Base-by-base conservation (phyloP, 2,888 invertebrate genomes). In the Lasioglossum zephyrum region DNA sequence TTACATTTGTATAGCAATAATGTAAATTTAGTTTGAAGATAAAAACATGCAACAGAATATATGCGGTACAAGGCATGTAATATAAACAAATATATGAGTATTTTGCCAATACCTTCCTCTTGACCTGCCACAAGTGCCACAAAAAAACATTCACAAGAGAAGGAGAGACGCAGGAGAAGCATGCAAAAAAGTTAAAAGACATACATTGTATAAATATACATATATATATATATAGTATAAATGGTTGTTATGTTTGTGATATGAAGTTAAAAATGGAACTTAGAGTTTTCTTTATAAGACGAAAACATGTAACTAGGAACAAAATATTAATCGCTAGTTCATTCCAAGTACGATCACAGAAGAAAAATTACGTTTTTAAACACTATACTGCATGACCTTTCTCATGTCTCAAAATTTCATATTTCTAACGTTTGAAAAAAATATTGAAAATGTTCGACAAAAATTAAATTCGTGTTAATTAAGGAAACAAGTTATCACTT, bases 81-180 rank as follows among this genome's bases (percentile, higher is more conserved):
- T 94, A 93, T 94, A 93, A 93, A 94, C 93, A 93, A 91, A 93
- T 92, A 87, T 93, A 94, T 95, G 94, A 95, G 92, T 93, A 88
- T 93, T 94, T 93, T 95, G 96, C 95, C 95, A 96, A 96, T 96
- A 96, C 96, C 96, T 96, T 96, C 95, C 96, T 97, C 95, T 96
- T 96, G 96, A 96, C 96, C 97, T 97, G 96, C 96, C 96, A 96
- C 96, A 96, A 96, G 96, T 96, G 97, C 97, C 97, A 97, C 96
- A 96, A 95, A 96, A 96, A 96, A 96, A 97, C 97, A 97, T 97
- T 96, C 96, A 97, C 96, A 96, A 96, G 96, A 96, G 96, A 96
- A 96, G 96, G 96, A 96, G 96, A 96, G 96, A 96, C 96, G 96
- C 96, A 96, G 96, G 96, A 96, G 96, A 96, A 96, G 97, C 97